These are phyloP conservation scores for Drosophila rellima DNA, from an alignment of 2,888 invertebrate species.

Conservation along the genomic window DNA sequence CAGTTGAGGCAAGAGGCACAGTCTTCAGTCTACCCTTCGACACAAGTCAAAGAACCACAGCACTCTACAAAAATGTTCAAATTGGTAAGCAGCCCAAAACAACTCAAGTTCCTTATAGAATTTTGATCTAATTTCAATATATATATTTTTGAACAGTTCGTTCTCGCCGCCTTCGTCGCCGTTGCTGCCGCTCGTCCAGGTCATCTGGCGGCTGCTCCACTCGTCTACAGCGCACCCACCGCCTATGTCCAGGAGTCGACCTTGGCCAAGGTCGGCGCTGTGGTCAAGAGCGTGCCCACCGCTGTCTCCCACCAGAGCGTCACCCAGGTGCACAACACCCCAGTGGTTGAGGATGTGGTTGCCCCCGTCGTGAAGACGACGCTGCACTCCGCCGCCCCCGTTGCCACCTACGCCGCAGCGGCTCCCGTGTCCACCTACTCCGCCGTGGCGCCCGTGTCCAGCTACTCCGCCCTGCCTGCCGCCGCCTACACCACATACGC, in stretches of 20 bases:
- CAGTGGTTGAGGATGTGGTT: conserved; percentile 80
- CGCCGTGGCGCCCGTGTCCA: conserved; percentile 34
- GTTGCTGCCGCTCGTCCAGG: conserved; percentile 84
- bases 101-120: neutral
- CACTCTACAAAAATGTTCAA: conserved; percentile 83
- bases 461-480: conserved; percentile 24
- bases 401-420: conserved; percentile 35
- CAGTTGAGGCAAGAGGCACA: conserved; percentile 62
- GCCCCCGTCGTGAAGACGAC: conserved; percentile 82
- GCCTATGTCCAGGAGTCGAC: conserved; percentile 76
- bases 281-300: conserved; percentile 86
- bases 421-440: conserved; percentile 38
- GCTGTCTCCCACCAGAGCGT: conserved; percentile 87
- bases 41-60: conserved; percentile 82
- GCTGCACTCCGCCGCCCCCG: conserved; percentile 59
- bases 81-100: conserved; percentile 76
- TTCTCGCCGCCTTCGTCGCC: conserved; percentile 83
- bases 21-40: conserved; percentile 65
- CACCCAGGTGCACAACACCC: conserved; percentile 86
- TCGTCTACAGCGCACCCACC: conserved; percentile 71
- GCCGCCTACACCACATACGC: conserved; percentile 36
- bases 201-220: conserved; percentile 62
- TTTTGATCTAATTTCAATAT: neutral
- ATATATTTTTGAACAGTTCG: conserved; percentile 61
- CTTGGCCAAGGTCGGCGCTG: conserved; percentile 81